Evolutionary conservation across 2,797 vertebrate species (phyloP).

Genomic region (Discoglossus pictus): DNA sequence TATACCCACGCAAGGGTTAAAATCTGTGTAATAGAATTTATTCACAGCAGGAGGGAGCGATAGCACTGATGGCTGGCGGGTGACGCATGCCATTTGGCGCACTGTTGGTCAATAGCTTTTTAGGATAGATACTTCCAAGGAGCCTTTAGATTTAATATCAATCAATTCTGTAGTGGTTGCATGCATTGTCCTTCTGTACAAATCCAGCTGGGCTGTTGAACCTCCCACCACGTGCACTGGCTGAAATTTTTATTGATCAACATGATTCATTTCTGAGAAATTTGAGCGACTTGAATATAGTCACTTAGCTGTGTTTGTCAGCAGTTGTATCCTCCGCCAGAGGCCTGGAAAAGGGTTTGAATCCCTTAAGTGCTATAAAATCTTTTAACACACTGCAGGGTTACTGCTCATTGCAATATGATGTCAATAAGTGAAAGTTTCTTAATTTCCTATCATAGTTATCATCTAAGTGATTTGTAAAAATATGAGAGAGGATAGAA

Average conservation of each 20-base stretch:
- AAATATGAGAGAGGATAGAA: too few species aligned
- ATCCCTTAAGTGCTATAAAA: conserved; percentile 31
- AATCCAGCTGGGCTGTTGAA: conserved; percentile 42
- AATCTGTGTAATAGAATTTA: too few species aligned
- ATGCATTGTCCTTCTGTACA: conserved; percentile 34
- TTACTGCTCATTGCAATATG: conserved; percentile 36
- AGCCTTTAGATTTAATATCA: conserved; percentile 36
- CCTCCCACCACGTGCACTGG: conserved; percentile 32
- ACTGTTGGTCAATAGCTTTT: conserved; percentile 47
- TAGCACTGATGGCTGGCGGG: background rate
- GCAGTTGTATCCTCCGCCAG: conserved; percentile 8
- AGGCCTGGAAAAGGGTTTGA: conserved; percentile 14
- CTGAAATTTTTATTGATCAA: conserved; percentile 46
- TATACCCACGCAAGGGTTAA: too few species aligned
- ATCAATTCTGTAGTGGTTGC: conserved; percentile 36
- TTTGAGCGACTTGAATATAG: conserved; percentile 38
- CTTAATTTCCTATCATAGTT: too few species aligned
- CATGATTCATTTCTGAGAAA: conserved; percentile 48
- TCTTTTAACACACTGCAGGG: conserved; percentile 27
- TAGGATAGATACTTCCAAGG: conserved; percentile 40
- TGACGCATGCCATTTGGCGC: conserved; percentile 1
- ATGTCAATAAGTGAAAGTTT: conserved; percentile 26
- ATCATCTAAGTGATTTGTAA: too few species aligned
- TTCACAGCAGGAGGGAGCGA: background rate
- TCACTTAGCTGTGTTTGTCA: conserved; percentile 34